Percentiles rank a stretch among this genome's conserved stretches.
phyloP scores from a whole-genome alignment of 2,113 vertebrate species.

The Dryoscopus gambensis region DNA sequence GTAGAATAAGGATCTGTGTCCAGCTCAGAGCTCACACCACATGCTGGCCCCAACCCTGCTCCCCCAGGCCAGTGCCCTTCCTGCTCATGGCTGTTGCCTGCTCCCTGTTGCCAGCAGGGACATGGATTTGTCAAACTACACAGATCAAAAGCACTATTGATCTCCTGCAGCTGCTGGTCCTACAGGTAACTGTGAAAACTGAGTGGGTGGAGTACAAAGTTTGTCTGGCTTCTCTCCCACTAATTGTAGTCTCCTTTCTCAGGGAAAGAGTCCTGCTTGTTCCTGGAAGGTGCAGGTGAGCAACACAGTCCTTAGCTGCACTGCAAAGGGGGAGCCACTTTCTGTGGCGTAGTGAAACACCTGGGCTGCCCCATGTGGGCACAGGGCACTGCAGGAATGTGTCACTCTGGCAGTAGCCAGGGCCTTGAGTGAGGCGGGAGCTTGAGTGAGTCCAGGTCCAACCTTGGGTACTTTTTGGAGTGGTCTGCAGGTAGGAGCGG shows the following conservation, averaged over 20 bases:
- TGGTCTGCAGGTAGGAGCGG: not conserved
- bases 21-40: not conserved
- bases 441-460: not conserved
- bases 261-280: not conserved
- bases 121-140: accelerated
- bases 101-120: not conserved
- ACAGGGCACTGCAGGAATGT: accelerated
- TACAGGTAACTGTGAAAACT: not conserved
- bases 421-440: accelerated
- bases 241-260: not conserved
- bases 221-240: not conserved
- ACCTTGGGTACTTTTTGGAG: accelerated
- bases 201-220: not conserved
- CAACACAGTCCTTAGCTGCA: not conserved
- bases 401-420: not conserved
- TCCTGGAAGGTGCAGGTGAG: not conserved
- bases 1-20: not conserved
- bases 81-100: accelerated
- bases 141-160: not conserved
- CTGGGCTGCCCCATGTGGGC: not conserved
- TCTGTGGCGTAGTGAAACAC: too few relatives aligned
- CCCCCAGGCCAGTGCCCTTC: too few relatives aligned
- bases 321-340: not conserved
- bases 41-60: not conserved
- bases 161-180: not conserved